Evolutionary conservation across 1,140 invertebrate species (phyloP), one percentile per base, ranked within the genome.

Genomic region (Drosophila hydei): DNA sequence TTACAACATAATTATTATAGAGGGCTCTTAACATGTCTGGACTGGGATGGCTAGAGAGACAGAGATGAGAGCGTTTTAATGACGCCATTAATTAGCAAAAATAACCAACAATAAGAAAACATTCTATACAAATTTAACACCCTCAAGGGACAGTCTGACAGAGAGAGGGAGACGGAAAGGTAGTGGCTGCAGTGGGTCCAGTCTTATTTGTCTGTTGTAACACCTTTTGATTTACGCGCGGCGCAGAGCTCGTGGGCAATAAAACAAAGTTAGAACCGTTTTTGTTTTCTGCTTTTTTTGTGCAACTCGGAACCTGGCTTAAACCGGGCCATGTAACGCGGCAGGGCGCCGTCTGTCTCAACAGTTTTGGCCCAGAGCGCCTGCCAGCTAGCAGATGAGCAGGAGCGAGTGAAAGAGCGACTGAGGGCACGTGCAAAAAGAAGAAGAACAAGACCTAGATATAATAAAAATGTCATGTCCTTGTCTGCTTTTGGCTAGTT

Each of bases 381-480:
- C 52, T 63, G 48, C 47, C 19, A 38, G 30, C 23, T 16, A 23
- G 19, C 21, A n/a, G n/a, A 19, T 23, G 36, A 54, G 36, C 5
- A 8, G 45, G 45, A 38, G 42, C 27, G 23, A 21, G 19, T 8
- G 23, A 48, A 18, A 0, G 18, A 21, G 18, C 3, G 18, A 47
- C 19, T 21, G n/a, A 11, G 14, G 18, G 52, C 42, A 69, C 16
- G 75, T 68, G 75, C 75, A 69, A 62, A 72, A 69, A 59, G 62
- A 58, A 50, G 62, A 45, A 25, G 25, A 55, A n/a, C 6, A 54
- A 36, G 50, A 36, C 3, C 25, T 50, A 27, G 63, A 72, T 79
- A 81, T 85, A 85, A 87, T 85, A 85, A 87, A 87, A 87, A 87
- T 63, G 81, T 87, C 81, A 87, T 78, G 81, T 87, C 81, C 81